These are phyloP conservation scores for Caradrina kadenii DNA, from an alignment of 2,888 invertebrate species.

Conservation along the genomic window DNA sequence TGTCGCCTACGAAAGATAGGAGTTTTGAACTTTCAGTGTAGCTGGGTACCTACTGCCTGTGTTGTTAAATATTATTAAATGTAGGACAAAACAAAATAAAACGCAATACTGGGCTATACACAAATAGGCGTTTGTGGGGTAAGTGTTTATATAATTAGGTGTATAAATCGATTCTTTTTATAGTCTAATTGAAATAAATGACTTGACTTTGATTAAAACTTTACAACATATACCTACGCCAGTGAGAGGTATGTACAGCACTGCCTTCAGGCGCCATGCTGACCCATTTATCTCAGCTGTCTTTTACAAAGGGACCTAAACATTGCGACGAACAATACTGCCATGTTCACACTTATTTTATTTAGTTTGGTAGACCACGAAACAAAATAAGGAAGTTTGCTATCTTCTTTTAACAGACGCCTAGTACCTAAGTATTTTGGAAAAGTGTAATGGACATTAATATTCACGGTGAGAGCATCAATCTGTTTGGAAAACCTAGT, in stretches of 20 bases:
- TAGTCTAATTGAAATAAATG: no score
- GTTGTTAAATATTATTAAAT: neutral
- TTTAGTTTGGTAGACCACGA: conserved; percentile 17
- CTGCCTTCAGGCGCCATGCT: conserved; percentile 39
- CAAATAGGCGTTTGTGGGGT: neutral
- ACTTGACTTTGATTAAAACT: neutral
- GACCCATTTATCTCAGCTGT: conserved; percentile 54
- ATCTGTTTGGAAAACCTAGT: neutral
- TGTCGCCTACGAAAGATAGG: conserved; percentile 9
- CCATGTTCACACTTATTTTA: conserved; percentile 36
- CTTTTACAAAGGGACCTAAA: conserved; percentile 53
- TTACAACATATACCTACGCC: conserved; percentile 13
- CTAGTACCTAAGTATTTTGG: neutral
- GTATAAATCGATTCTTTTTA: neutral
- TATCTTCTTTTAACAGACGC: neutral
- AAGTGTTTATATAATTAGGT: conserved; percentile 7
- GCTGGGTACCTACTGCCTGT: neutral
- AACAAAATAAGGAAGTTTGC: neutral
- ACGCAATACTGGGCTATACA: neutral
- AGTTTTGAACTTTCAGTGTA: conserved; percentile 15
- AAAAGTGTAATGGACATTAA: neutral
- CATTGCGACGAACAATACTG: conserved; percentile 33
- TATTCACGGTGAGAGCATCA: neutral
- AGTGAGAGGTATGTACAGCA: conserved; percentile 32
- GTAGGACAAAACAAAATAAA: neutral